Evolutionary conservation across 2,113 vertebrate genomes (phyloP).

Genomic region (Pandion haliaetus): DNA sequence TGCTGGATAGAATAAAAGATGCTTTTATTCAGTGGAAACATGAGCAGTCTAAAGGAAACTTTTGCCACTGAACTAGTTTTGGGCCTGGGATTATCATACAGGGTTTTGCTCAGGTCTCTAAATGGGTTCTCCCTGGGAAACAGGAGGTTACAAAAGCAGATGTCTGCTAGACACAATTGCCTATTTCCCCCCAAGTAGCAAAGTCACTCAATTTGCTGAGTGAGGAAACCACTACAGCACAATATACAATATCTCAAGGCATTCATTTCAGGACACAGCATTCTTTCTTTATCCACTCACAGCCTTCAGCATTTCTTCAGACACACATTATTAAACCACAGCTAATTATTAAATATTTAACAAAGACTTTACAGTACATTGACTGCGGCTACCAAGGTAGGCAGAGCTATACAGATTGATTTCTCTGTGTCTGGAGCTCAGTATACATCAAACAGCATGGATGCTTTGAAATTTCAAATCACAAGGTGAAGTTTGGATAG

Average conservation of each 20-base stretch:
- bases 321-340: conserved; percentile 29
- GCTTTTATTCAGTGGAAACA: conserved; percentile 58
- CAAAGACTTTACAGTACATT: not conserved
- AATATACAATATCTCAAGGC: not conserved
- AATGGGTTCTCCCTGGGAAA: conserved; percentile 45
- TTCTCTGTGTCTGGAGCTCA: not conserved
- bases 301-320: conserved; percentile 35
- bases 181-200: not conserved
- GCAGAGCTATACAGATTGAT: not conserved
- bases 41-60: conserved; percentile 41
- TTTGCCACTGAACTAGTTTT: conserved; percentile 49
- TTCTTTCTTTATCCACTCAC: conserved; percentile 22
- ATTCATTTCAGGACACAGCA: not conserved
- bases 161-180: not conserved
- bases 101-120: not conserved
- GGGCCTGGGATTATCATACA: not conserved
- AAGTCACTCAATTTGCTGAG: not conserved
- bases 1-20: conserved; percentile 46
- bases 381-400: not conserved
- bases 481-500: not conserved
- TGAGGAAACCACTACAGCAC: not conserved
- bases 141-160: conserved; percentile 36
- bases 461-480: conserved; percentile 48
- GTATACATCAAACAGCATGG: not conserved
- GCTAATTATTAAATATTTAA: conserved; percentile 56